Evolutionary conservation across 2,888 invertebrate species (phyloP), one percentile per base, ranked within the genome.

Genomic region (Diarsia mendica): DNA sequence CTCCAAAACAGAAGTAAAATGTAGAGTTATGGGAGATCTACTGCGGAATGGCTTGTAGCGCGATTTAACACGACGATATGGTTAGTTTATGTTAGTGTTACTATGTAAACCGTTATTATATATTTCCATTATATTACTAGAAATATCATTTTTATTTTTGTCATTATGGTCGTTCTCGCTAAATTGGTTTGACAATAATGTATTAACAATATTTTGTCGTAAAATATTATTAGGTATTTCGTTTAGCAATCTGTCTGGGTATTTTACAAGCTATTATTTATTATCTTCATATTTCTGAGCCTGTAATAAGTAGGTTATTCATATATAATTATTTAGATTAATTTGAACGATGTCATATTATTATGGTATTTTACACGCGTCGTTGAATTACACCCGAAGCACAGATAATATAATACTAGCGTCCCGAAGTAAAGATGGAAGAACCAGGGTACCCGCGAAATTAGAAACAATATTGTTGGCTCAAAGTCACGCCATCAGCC

Each of bases 1-100:
- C 66, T 75, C 73, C 65, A 76, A 76, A 82, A 86, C 75, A 84
- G 86, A 77, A 73, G 68, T 79, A 65, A 67, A 76, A 75, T 79
- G 67, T 33, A 63, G 78, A 86, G 69, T 78, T 79, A 75, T 77
- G 72, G 68, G 67, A 72, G n/a, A 51, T 28, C 67, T 64, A 58
- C 60, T 51, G 75, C 58, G 51, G 51, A 74, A 79, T 72, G 20
- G 20, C 15, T 64, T 63, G 49, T 75, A 79, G n/a, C 18, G 53
- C 20, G 15, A 68, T 71, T 20, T 44, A 46, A 67, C 74, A 67
- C 18, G 51, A 74, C 61, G 58, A 70, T 74, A 53, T 66, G 44
- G 20, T 39, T 71, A 55, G 15, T 77, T 79, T 72, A 66, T 67
- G 23, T 58, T 67, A 11, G 11, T 55, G 28, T 20, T 58, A 67